Conservation (phyloP, 2,888 invertebrate genomes). For the Chalcis sispes region DNA sequence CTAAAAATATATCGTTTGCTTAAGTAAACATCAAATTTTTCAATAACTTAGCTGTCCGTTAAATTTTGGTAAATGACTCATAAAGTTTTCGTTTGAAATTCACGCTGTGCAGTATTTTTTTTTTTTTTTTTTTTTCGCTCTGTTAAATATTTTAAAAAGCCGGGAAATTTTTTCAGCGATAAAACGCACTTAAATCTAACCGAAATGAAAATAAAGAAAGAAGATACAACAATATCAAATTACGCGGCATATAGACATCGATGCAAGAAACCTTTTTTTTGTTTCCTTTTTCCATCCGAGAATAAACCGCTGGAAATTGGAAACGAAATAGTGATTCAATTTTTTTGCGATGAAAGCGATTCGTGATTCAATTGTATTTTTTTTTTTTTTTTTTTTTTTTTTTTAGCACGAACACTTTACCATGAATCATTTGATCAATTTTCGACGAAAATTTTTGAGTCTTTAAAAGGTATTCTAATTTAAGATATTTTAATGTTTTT, state of each 20-base stretch:
- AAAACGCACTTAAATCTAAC: background rate
- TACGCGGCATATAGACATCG: too few species aligned
- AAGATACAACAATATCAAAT: too few species aligned
- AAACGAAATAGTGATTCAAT: too few species aligned
- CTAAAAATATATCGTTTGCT: slow-evolving; percentile 11
- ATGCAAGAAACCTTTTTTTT: slow-evolving; percentile 28
- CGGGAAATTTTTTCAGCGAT: background rate
- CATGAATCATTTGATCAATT: too few species aligned
- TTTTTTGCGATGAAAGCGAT: too few species aligned
- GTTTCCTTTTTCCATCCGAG: slow-evolving; percentile 7
- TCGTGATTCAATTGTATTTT: too few species aligned
- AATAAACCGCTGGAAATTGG: slow-evolving; percentile 28
- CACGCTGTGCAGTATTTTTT: background rate
- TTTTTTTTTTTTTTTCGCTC: background rate
- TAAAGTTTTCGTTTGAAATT: background rate
- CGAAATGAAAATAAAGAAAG: slow-evolving; percentile 15
- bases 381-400: too few species aligned
- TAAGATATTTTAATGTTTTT: background rate
- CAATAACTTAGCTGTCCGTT: slow-evolving; percentile 10
- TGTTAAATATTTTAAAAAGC: too few species aligned
- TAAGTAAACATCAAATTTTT: slow-evolving; percentile 1
- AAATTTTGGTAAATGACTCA: background rate
- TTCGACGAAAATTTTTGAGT: background rate
- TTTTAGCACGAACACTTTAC: too few species aligned
- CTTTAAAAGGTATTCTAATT: background rate